Conservation (phyloP, 2,113 vertebrate genomes). For the Ceyx melanurus region DNA sequence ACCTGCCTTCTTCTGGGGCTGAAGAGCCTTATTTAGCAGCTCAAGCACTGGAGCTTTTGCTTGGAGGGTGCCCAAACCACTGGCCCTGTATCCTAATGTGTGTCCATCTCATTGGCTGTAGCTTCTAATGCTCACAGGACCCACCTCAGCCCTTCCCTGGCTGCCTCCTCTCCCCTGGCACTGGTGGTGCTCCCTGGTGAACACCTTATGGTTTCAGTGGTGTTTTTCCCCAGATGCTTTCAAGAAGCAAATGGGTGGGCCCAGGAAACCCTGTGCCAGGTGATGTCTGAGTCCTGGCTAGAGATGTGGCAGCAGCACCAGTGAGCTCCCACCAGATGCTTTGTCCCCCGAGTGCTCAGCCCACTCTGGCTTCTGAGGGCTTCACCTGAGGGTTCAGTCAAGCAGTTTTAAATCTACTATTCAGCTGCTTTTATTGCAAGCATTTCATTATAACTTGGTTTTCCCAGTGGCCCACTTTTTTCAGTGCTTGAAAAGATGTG, state of each 20-base stretch:
- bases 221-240: neutral
- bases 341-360: neutral
- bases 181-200: neutral
- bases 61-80: neutral
- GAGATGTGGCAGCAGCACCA: neutral
- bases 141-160: neutral
- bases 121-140: neutral
- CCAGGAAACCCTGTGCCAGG: neutral
- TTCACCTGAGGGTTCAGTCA: neutral
- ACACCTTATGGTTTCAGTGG: neutral
- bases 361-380: neutral
- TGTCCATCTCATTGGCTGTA: neutral
- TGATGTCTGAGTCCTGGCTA: accelerated
- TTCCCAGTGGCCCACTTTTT: neutral
- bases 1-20: neutral
- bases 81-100: no score
- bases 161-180: neutral
- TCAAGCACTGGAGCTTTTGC: neutral
- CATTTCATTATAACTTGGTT: neutral
- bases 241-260: neutral
- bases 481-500: neutral
- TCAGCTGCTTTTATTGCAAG: neutral
- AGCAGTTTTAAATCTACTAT: neutral
- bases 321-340: accelerated
- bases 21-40: neutral